These are phyloP conservation scores for Bombyx mandarina DNA, from an alignment of 1,140 invertebrate genomes.

Conservation along the genomic window DNA sequence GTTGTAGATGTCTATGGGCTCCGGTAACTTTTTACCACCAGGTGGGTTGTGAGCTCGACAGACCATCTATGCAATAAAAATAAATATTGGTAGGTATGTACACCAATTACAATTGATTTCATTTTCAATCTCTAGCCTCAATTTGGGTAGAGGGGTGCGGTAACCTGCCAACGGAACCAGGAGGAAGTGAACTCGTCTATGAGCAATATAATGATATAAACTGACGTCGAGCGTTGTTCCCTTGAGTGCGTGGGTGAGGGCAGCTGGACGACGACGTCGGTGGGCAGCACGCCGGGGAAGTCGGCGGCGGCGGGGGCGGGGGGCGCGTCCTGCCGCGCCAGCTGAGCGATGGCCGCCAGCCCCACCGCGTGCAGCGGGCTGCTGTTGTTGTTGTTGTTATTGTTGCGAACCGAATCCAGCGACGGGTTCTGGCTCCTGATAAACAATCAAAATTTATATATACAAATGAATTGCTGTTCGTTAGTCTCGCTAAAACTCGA, in stretches of 20 bases:
- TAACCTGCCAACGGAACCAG: no score
- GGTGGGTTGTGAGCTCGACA: no score
- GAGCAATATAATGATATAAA: constrained; percentile 2
- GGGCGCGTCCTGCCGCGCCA: constrained; percentile 60
- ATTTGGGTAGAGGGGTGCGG: no score
- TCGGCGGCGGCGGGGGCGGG: constrained; percentile 45
- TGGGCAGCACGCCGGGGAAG: constrained; percentile 66
- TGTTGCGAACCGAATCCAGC: constrained; percentile 48
- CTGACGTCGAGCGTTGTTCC: constrained; percentile 28
- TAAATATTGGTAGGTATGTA: no score
- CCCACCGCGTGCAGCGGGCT: constrained; percentile 73
- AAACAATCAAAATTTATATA: not conserved
- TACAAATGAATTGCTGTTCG: no score
- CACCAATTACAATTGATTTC: no score
- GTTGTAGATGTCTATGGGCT: no score
- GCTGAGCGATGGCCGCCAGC: constrained; percentile 74
- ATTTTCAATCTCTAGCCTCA: no score
- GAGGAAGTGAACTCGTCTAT: not conserved
- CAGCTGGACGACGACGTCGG: constrained; percentile 62
- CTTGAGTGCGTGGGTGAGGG: constrained; percentile 49
- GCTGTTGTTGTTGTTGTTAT: constrained; percentile 68
- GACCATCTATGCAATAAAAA: no score
- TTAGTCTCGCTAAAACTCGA: no score
- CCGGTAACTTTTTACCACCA: no score
- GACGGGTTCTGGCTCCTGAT: constrained; percentile 35